Evolutionary conservation across 2,888 invertebrate species (phyloP), one percentile per base, ranked within the genome.

Genomic region (Nephrotoma appendiculata): DNA sequence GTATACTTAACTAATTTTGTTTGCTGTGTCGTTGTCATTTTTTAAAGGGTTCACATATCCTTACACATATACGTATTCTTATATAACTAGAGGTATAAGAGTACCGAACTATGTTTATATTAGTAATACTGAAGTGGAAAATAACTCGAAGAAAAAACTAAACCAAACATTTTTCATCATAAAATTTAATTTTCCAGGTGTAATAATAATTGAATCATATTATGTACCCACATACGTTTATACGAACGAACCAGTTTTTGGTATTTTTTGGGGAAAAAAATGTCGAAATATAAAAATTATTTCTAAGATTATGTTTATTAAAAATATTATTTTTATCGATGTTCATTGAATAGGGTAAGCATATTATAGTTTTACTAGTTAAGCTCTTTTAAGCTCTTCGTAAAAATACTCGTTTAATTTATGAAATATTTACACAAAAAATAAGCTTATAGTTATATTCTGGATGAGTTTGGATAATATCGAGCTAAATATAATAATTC

Each of bases 1-100:
- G 41, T 86, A 31, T 86, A 86, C 86, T 86, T 86, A 86, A 86
- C 86, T 86, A 86, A 86, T 84, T 42, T 84, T 84, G n/a, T 84
- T 43, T 84, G n/a, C 12, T 7, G 41, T 84, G 41, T 84, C n/a
- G 41, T 84, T 41, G n/a, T 84, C 12, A 4, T 83, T 83, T 15
- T 42, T 41, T 42, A 31, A 31, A 9, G 71, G 71, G 71, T 31
- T 15, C 12, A 71, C 71, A n/a, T 15, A n/a, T 52, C 52, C n/a
- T 31, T 11, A 71, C 11, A 71, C 31, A 3, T 31, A 12, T 9
- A 31, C n/a, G 9, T 71, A 71, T 9, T 19, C 71, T 19, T 71
- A 31, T 71, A 31, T 31, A 31, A 31, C 31, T 31, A 31, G 48
- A 6, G 6, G 5, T 44, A 31, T 44, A 44, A 44, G 44, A 9